A percentile compares a stretch with the other conserved stretches of the same genome.
Evolutionary conservation across 1,140 invertebrate genomes (phyloP).

Genomic region (Oryctes rhinoceros): DNA sequence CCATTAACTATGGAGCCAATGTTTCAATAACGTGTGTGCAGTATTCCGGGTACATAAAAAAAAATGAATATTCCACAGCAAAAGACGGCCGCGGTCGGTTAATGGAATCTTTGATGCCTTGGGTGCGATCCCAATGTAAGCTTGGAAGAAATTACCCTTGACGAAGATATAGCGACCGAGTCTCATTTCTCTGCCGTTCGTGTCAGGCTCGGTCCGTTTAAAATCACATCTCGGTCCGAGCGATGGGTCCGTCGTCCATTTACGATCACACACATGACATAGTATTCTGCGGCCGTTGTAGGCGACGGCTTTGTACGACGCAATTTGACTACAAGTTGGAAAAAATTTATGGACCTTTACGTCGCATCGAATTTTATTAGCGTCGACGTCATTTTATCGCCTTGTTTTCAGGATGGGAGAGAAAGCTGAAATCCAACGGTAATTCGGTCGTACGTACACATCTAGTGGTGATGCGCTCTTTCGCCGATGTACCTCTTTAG

Average conservation of each 20-base stretch:
- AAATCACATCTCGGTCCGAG: constrained; percentile 30
- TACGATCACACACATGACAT: constrained; percentile 11
- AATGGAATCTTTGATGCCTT: constrained; percentile 25
- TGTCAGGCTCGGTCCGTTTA: constrained; percentile 13
- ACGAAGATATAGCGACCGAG: constrained; percentile 26
- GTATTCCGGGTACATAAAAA: neutral
- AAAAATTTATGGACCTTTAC: constrained; percentile 30
- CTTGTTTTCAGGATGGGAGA: constrained; percentile 6
- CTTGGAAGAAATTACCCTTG: constrained; percentile 31
- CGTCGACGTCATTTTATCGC: constrained; percentile 31
- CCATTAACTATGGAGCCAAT: no score
- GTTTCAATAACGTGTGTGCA: no score
- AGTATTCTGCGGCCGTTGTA: neutral
- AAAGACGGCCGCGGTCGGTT: neutral
- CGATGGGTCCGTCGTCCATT: constrained; percentile 15
- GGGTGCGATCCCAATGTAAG: constrained; percentile 8
- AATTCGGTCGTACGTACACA: neutral
- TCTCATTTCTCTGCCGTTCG: neutral
- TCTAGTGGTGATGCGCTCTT: neutral
- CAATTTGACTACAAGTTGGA: constrained; percentile 33
- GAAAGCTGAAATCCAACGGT: constrained; percentile 6
- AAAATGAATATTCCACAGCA: neutral
- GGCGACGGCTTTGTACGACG: constrained; percentile 3
- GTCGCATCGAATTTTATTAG: constrained; percentile 26
- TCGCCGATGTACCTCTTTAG: neutral